These are phyloP conservation scores for Epicampocera succincta DNA, from an alignment of 2,888 invertebrate species.

Conservation along the genomic window DNA sequence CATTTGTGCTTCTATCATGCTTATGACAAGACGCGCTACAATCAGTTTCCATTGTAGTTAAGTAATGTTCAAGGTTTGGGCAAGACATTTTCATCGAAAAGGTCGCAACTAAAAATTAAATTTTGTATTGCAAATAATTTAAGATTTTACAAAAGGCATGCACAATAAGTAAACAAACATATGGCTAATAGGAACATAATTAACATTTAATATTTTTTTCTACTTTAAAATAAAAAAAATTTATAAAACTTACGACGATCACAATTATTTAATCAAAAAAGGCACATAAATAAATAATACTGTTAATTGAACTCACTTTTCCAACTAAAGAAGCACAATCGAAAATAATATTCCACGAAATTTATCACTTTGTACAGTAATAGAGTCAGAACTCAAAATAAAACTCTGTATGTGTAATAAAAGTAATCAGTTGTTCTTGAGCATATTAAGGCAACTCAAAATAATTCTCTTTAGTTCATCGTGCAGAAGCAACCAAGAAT, in stretches of 20 bases:
- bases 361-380: too few relatives aligned
- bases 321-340: too few relatives aligned
- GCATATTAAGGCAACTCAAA: too few relatives aligned
- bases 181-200: background rate
- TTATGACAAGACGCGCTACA: conserved; percentile 38
- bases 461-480: too few relatives aligned
- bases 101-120: conserved; percentile 53
- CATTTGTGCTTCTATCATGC: conserved; percentile 50
- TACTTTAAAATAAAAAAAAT: background rate
- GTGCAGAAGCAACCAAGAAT: too few relatives aligned
- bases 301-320: too few relatives aligned
- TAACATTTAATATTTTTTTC: background rate
- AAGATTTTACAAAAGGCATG: background rate
- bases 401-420: too few relatives aligned
- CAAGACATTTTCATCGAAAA: conserved; percentile 50
- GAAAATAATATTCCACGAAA: too few relatives aligned
- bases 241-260: background rate
- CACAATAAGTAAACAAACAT: background rate
- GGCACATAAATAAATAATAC: background rate
- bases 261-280: background rate
- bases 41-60: too few relatives aligned
- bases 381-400: too few relatives aligned
- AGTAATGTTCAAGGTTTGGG: background rate
- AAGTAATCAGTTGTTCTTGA: too few relatives aligned
- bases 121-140: conserved; percentile 46